A percentile compares a stretch with the other conserved stretches of the same genome.
These are phyloP conservation scores for Cheilosia vulpina DNA, from an alignment of 2,888 invertebrate genomes.

Conservation along the genomic window DNA sequence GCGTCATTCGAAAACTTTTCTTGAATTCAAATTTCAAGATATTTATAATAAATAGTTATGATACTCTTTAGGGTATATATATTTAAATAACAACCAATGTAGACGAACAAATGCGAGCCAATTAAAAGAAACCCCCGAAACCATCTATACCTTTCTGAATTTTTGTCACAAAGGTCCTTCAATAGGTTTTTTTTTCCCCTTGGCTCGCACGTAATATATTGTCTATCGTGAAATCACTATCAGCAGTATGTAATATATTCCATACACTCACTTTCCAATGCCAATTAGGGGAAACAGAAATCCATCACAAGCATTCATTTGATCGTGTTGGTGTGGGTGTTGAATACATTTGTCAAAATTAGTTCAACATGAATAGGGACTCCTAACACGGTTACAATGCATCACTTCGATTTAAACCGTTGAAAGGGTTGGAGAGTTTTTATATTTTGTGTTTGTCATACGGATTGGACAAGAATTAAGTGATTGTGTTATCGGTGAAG, in stretches of 20 bases:
- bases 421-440: slow-evolving; percentile 19
- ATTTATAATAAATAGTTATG: neutral
- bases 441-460: neutral
- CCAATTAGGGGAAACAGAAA: slow-evolving; percentile 47
- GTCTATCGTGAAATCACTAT: slow-evolving; percentile 18
- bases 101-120: slow-evolving; percentile 14
- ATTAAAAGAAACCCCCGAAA: neutral
- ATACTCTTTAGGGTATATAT: neutral
- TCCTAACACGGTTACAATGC: slow-evolving; percentile 20
- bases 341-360: slow-evolving; percentile 9
- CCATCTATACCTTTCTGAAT: neutral
- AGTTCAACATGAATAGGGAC: slow-evolving; percentile 5
- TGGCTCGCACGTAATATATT: slow-evolving; percentile 7
- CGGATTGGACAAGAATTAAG: slow-evolving; percentile 5
- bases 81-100: slow-evolving; percentile 10
- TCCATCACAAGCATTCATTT: neutral
- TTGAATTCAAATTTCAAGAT: slow-evolving; percentile 3
- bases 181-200: neutral
- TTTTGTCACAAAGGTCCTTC: slow-evolving; percentile 11
- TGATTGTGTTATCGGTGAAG: neutral
- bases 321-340: slow-evolving; percentile 1
- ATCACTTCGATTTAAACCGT: slow-evolving; percentile 52
- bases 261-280: slow-evolving; percentile 31
- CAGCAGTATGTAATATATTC: slow-evolving; percentile 7
- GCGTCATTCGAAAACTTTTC: slow-evolving; percentile 6